Conservation (phyloP, 2,888 invertebrate genomes). For the Metacarcinus magister region DNA sequence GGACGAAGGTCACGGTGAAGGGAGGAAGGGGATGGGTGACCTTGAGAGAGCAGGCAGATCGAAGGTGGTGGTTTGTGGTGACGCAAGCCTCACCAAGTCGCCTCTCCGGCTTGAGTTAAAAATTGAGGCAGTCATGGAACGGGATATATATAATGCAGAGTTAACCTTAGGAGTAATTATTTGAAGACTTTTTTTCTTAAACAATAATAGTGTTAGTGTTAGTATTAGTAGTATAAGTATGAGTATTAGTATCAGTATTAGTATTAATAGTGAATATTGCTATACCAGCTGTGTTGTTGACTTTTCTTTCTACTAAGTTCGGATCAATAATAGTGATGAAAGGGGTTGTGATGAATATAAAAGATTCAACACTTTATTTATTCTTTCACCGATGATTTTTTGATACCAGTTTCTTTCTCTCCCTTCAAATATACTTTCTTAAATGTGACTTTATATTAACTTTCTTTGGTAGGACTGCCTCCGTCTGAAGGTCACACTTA, state of each 20-base stretch:
- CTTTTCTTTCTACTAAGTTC: too few species aligned
- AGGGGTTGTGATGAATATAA: background rate
- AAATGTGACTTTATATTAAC: background rate
- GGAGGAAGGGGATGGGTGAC: background rate
- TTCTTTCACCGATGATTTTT: background rate
- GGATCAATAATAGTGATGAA: background rate
- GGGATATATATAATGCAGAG: background rate
- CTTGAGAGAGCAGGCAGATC: background rate
- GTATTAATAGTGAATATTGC: background rate
- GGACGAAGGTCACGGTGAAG: background rate
- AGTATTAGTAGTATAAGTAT: background rate
- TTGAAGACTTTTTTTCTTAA: background rate
- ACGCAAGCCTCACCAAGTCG: constrained; percentile 26
- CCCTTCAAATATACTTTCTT: background rate
- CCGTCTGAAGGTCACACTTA: background rate
- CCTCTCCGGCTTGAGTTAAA: background rate
- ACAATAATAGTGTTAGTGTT: background rate
- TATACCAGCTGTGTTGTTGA: background rate
- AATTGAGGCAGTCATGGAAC: background rate
- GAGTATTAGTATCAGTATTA: background rate
- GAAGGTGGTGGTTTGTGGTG: background rate
- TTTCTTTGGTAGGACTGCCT: background rate
- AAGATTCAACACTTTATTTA: background rate
- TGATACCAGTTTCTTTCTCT: background rate
- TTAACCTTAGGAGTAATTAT: background rate